Evolutionary conservation across 2,113 vertebrate species (phyloP).

Genomic region (Brachirus orientalis): DNA sequence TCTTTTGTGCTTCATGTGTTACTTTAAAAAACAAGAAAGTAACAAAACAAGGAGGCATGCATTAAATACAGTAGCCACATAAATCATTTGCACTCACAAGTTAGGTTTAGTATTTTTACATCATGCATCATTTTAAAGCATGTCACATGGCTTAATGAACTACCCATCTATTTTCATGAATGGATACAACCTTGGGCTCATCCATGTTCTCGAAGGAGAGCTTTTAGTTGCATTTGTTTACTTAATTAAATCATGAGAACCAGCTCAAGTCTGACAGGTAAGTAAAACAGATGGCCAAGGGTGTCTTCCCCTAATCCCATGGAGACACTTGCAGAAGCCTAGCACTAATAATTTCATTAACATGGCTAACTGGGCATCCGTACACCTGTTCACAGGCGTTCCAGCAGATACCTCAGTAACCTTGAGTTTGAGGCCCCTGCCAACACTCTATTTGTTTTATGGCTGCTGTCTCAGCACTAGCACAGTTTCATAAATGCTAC

Average conservation of each 20-base stretch:
- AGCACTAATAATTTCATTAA: conserved; percentile 82
- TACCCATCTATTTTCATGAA: conserved; percentile 39
- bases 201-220: conserved; percentile 49
- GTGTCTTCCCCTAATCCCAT: conserved; percentile 55
- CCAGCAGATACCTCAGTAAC: conserved; percentile 74
- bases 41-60: too few species aligned
- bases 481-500: conserved; percentile 39
- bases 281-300: conserved; percentile 74
- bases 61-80: too few species aligned
- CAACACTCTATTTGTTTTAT: conserved; percentile 50
- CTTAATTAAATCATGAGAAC: conserved; percentile 76
- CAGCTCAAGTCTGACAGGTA: conserved; percentile 69
- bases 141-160: conserved; percentile 25
- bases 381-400: conserved; percentile 77
- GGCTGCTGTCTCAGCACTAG: conserved; percentile 41
- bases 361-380: conserved; percentile 74
- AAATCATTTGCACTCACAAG: too few species aligned
- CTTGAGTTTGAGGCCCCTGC: conserved; percentile 71
- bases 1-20: not conserved
- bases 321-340: conserved; percentile 70
- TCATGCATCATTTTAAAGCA: conserved; percentile 12
- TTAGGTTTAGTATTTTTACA: not conserved
- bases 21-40: too few species aligned
- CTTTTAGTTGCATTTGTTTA: conserved; percentile 66
- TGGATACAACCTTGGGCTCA: conserved; percentile 36